Conservation (phyloP, 30 jellyfish, hydroid and myxozoan genomes). For the Hydractinia echinata region DNA sequence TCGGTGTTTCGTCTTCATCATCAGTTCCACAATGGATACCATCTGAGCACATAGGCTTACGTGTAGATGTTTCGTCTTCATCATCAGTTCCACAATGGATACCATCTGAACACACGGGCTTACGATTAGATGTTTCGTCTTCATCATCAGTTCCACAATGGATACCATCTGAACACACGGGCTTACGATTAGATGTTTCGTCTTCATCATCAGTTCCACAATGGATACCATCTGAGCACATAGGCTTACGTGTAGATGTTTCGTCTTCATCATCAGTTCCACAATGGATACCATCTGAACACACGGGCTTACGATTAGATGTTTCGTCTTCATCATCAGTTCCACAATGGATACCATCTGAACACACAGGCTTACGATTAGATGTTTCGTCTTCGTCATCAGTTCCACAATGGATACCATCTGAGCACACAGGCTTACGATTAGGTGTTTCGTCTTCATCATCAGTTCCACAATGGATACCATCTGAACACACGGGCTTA, state of each 20-base stretch:
- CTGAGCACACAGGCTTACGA: background rate
- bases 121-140: constrained; percentile 27
- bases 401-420: constrained; percentile 72
- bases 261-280: constrained; percentile 54
- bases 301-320: background rate
- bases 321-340: constrained; percentile 53
- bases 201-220: constrained; percentile 68
- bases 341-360: constrained; percentile 63
- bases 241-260: background rate
- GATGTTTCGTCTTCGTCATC: constrained; percentile 54
- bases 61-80: constrained; percentile 17
- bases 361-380: background rate
- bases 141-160: constrained; percentile 68
- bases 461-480: constrained; percentile 10
- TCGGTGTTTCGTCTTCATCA: constrained; percentile 30
- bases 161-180: constrained; percentile 32
- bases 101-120: constrained; percentile 35
- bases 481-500: constrained; percentile 11
- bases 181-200: constrained; percentile 4
- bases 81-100: constrained; percentile 64
- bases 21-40: constrained; percentile 73
- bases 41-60: constrained; percentile 27
- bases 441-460: constrained; percentile 2
- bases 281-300: constrained; percentile 56
- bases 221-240: constrained; percentile 59